Evolutionary conservation across 2,888 invertebrate species (phyloP).

Genomic region (Drosophila mercatorum): DNA sequence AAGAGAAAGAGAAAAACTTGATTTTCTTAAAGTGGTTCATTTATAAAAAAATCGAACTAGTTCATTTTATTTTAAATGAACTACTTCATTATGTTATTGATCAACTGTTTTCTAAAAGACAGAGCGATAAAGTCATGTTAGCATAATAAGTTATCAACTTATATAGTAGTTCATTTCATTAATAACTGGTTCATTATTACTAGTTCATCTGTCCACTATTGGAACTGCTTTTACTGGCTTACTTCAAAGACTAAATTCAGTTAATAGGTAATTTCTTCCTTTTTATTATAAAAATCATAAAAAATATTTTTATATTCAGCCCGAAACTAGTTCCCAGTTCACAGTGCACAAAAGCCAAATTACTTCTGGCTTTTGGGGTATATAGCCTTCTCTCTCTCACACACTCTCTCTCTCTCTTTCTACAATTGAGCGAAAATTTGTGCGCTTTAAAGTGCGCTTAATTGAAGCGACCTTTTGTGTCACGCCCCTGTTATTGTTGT

Average conservation of each 20-base stretch:
- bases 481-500: constrained; percentile 47
- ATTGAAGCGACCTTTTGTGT: constrained; percentile 73
- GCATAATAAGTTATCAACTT: no score
- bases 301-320: background rate
- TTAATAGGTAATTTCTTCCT: background rate
- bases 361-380: constrained; percentile 3
- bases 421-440: constrained; percentile 53
- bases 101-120: no score
- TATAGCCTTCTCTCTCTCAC: constrained; percentile 9
- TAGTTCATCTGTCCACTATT: no score
- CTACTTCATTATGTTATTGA: background rate
- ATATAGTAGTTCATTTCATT: no score
- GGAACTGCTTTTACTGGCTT: no score
- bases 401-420: background rate
- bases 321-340: constrained; percentile 9
- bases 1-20: no score
- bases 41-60: no score
- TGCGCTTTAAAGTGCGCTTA: constrained; percentile 63
- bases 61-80: background rate
- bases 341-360: background rate
- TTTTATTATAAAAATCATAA: background rate
- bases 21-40: no score
- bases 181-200: no score
- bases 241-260: no score
- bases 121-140: no score